These are phyloP conservation scores for Synergus umbraculus DNA, from an alignment of 2,888 invertebrate genomes.

Conservation along the genomic window DNA sequence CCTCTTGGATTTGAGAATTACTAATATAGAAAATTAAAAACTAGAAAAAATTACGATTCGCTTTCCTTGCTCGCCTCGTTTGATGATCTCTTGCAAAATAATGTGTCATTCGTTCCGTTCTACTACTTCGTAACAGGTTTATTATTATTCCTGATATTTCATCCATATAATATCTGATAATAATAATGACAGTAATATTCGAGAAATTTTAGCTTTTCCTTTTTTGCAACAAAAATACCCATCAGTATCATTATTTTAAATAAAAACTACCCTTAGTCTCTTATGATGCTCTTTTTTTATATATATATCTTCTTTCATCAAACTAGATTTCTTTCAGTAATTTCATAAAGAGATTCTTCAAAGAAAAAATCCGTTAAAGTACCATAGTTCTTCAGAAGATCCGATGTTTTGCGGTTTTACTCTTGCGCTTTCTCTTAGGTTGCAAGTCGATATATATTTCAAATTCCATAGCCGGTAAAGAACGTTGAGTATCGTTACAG, in stretches of 20 bases:
- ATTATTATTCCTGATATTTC: not conserved
- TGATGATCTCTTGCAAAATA: not conserved
- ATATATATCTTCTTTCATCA: not conserved
- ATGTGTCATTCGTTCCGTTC: conserved; percentile 14
- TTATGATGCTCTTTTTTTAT: not conserved
- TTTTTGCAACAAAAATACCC: too few relatives aligned
- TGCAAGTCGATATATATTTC: conserved; percentile 13
- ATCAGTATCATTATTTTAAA: not conserved
- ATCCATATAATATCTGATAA: not conserved
- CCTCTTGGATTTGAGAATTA: too few relatives aligned
- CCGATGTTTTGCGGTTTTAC: conserved; percentile 6
- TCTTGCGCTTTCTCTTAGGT: not conserved
- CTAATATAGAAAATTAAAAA: not conserved
- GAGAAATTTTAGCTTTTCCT: too few relatives aligned
- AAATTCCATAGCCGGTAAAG: conserved; percentile 11
- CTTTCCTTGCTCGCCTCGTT: not conserved
- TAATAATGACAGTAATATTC: too few relatives aligned
- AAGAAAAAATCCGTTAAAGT: not conserved
- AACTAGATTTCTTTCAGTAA: not conserved
- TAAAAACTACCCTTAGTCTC: not conserved
- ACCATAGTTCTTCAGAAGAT: not conserved
- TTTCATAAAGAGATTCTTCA: not conserved
- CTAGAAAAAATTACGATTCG: not conserved
- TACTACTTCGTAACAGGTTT: not conserved
- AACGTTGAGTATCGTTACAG: conserved; percentile 17